Base-by-base conservation (phyloP, 2,113 vertebrate genomes). In the Atrichornis clamosus region DNA sequence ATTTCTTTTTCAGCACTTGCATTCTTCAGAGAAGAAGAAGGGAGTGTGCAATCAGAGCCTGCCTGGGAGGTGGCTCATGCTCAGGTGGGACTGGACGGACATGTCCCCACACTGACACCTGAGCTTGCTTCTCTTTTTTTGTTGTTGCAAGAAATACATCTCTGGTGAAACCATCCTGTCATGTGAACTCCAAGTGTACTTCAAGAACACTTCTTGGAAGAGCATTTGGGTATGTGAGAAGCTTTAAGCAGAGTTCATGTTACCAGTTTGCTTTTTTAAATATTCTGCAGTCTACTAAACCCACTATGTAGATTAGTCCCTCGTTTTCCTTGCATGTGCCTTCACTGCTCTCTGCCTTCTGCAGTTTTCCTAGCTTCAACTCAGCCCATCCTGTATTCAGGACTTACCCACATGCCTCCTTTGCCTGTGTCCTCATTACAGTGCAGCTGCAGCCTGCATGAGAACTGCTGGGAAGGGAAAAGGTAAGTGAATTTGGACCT, bases 41-140 rank as follows among this genome's bases (percentile, higher is more conserved):
- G 11, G 17, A 41, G 3, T 13, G 39, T 65, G 68, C 28, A 64
- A 2, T 13, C 22, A 33, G 52, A 87, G 23, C 21, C 46, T 65
- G 30, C 26, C 18, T 2, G 0, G 39, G 35, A 60, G 35, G 21
- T 0, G 0, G 21, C 24, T 69, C 10, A 2, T 69, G 13, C 63
- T 63, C 21, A 77, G 55, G 9, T n/a, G 24, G n/a, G n/a, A n/a
- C n/a, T n/a, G n/a, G 19, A 39, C 2, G 5, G n/a, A 55, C 27
- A 7, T 7, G 32, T 39, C 33, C 49, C 23, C 28, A 26, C 22
- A 3, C 24, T 22, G 59, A 49, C 13, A 24, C 39, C 28, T n/a
- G 69, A 64, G 33, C 13, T 92, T 90, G 23, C 56, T 56, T 60
- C 59, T 56, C 6, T n/a, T 14, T 78, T 52, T 28, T 26, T 32